Evolutionary conservation across 2,888 invertebrate species (phyloP), one percentile per base, ranked within the genome.

Genomic region (Seira ritae): DNA sequence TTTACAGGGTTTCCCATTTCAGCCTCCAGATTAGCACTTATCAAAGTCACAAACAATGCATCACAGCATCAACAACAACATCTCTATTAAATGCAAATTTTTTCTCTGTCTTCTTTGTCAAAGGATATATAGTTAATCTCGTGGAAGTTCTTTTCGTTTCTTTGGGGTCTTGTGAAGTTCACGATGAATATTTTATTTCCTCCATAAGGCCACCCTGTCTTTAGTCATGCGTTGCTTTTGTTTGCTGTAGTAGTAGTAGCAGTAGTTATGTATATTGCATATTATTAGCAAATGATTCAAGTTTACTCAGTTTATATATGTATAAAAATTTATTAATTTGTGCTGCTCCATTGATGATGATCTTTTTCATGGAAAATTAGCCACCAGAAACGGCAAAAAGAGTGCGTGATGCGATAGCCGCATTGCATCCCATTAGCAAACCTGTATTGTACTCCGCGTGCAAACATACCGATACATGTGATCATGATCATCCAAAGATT

Each of bases 291-390:
- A n/a, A n/a, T n/a, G n/a, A 42, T 42, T 42, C 42, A 8, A 42
- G 42, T 42, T 42, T 42, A 42, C 6, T 12, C 12, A n/a, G n/a
- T n/a, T n/a, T n/a, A n/a, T n/a, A n/a, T n/a, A n/a, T 24, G 72
- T 1, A 15, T n/a, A 72, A 24, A 23, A n/a, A 42, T 72, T 37
- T 4, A 8, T 12, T 23, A 71, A 66, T 65, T 24, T 70, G 23
- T 4, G 23, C 17, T 46, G 71, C 76, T 60, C 69, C 75, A 81
- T 71, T 76, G 81, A 62, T 71, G 75, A 70, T 68, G 60, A 24
- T 67, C 55, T 65, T 65, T 81, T 71, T 65, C 81, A 75, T 37
- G 60, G 66, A 15, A 70, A 75, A 65, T 50, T 71, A 65, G 73
- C 68, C 31, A 37, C 23, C 65, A 19, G 76, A n/a, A 19, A 66